A percentile compares a stretch with the other conserved stretches of the same genome.
Conservation (phyloP, 2,113 vertebrate genomes). For the Corythoichthys intestinalis region DNA sequence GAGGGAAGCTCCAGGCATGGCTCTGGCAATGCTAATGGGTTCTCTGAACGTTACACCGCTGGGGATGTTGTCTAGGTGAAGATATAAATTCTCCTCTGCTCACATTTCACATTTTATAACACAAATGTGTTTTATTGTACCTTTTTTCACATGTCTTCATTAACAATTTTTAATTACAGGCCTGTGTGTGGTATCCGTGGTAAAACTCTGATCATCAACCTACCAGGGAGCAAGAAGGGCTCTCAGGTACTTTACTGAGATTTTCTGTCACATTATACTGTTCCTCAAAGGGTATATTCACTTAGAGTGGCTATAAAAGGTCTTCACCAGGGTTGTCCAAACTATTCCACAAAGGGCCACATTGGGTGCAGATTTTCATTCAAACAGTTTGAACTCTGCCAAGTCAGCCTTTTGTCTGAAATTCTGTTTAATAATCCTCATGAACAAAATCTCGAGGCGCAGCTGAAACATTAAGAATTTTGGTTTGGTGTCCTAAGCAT, state of each 20-base stretch:
- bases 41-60: conserved; percentile 97
- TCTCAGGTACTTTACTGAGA: conserved; percentile 83
- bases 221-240: conserved; percentile 99
- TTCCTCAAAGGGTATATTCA: not conserved
- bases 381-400: too few species aligned
- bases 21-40: conserved; percentile 98
- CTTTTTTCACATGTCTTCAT: not conserved
- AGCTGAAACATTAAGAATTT: too few species aligned
- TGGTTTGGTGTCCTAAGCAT: too few species aligned
- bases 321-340: too few species aligned
- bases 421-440: too few species aligned
- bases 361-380: too few species aligned
- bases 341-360: too few species aligned
- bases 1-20: conserved; percentile 96
- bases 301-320: not conserved
- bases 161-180: conserved; percentile 66
- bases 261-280: not conserved
- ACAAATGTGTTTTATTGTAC: conserved; percentile 15
- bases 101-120: not conserved
- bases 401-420: too few species aligned
- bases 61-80: conserved; percentile 98
- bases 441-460: too few species aligned
- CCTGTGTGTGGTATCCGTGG: conserved; percentile 98
- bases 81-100: not conserved
- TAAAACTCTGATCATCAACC: conserved; percentile 98